Evolutionary conservation across 2,797 vertebrate genomes (phyloP), one percentile per base, ranked within the genome.

Genomic region (Lemur catta): DNA sequence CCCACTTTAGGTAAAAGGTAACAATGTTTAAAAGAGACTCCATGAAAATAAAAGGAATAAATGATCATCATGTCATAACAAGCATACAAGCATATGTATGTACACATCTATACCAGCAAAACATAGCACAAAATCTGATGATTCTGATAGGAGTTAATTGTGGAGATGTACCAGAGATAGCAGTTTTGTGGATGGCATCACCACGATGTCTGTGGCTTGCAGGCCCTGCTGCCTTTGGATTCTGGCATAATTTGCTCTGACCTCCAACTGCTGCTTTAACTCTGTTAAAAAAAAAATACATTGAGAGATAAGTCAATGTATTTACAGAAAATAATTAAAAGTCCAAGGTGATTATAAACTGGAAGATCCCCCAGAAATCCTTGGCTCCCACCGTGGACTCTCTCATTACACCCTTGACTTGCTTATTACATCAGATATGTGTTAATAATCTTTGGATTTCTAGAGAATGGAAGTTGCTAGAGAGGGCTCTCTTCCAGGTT

Each of bases 171-270:
- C 75, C 86, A 96, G 90, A 6, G 57, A 65, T 2, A 75, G 92
- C 17, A 28, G 57, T 72, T 96, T 96, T 46, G 38, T 48, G 38
- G 95, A 82, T 48, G 97, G 24, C 24, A 52, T 94, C 61, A 95
- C 43, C 81, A 84, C 24, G 18, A 87, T 46, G 26, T 96, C 87
- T 89, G 96, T 98, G 46, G 97, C 97, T 93, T 95, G 43, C 52
- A 97, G 57, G 59, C 97, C 97, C 52, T 96, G 63, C 87, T 97
- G 97, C 57, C 97, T 97, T 89, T 38, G 84, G 71, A 97, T 96
- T 92, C 97, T 97, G 78, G 97, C 85, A 92, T 98, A 98, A 89
- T 97, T 97, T 75, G 98, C 98, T 98, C 94, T 98, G 86, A 98
- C 6, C 59, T 98, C 95, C 89, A 97, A 55, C 78, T 95, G 59